Conservation (phyloP, 2,888 invertebrate species). For the Orthosia incerta region DNA sequence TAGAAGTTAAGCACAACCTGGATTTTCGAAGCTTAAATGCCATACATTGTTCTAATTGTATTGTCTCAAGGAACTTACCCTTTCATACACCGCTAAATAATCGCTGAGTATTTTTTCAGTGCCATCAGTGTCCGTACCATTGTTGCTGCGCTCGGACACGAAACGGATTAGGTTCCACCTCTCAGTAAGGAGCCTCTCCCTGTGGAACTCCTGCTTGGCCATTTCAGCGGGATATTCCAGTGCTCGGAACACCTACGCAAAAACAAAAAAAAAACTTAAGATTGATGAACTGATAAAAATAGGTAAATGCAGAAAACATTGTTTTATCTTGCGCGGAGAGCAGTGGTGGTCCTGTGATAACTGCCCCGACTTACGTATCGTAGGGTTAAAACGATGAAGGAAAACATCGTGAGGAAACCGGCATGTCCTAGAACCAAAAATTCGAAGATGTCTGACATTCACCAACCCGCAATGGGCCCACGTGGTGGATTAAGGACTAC, state of each 20-base stretch:
- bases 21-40: not conserved
- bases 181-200: slow-evolving; percentile 91
- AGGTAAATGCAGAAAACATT: too few relatives aligned
- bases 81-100: slow-evolving; percentile 85
- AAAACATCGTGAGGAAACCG: too few relatives aligned
- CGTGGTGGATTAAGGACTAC: too few relatives aligned
- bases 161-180: slow-evolving; percentile 91
- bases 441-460: too few relatives aligned
- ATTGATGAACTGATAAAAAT: too few relatives aligned
- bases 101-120: slow-evolving; percentile 89
- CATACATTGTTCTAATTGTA: not conserved
- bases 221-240: slow-evolving; percentile 95
- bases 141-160: slow-evolving; percentile 90
- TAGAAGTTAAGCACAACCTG: not conserved
- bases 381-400: too few relatives aligned
- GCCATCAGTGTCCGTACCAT: slow-evolving; percentile 88
- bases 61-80: slow-evolving; percentile 69
- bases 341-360: too few relatives aligned
- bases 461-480: too few relatives aligned
- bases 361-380: too few relatives aligned
- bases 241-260: slow-evolving; percentile 93
- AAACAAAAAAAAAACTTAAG: slow-evolving; percentile 40
- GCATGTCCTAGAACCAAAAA: too few relatives aligned
- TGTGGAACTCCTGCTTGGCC: slow-evolving; percentile 92
- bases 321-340: too few relatives aligned